Percentiles rank a stretch among this genome's conserved stretches.
These are phyloP conservation scores for Echiichthys vipera DNA, from an alignment of 2,797 vertebrate genomes.

Conservation along the genomic window DNA sequence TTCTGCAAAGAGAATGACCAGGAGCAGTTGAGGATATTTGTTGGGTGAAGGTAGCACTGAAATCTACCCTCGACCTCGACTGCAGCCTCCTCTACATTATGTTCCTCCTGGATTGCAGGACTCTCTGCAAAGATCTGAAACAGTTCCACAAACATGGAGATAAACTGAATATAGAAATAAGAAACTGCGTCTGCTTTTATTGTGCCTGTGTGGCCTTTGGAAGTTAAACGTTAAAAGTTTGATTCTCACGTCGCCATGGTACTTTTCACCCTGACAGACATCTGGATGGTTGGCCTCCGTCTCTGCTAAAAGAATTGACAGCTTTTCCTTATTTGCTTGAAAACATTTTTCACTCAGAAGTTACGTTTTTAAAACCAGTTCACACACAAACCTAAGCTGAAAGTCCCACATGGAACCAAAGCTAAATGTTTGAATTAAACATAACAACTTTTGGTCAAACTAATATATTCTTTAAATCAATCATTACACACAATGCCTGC, in stretches of 20 bases:
- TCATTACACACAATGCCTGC: too few relatives aligned
- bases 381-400: too few relatives aligned
- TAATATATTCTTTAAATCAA: too few relatives aligned
- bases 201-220: background rate
- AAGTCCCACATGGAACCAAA: too few relatives aligned
- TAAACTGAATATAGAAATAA: background rate
- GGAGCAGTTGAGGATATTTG: constrained; percentile 67
- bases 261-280: background rate
- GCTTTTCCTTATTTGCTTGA: too few relatives aligned
- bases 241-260: background rate
- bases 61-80: rapidly evolving
- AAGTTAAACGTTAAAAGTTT: background rate
- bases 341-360: too few relatives aligned
- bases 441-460: too few relatives aligned
- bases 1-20: constrained; percentile 43
- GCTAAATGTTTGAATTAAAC: too few relatives aligned
- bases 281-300: background rate
- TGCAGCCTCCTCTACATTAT: rapidly evolving
- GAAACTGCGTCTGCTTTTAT: background rate
- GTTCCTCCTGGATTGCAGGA: rapidly evolving
- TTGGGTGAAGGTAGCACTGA: constrained; percentile 54
- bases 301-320: constrained; percentile 25
- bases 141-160: background rate
- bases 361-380: too few relatives aligned
- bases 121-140: rapidly evolving